A percentile compares a stretch with the other conserved stretches of the same genome.
phyloP scores from a whole-genome alignment of 1,140 invertebrate genomes.

The Sesamia nonagrioides region DNA sequence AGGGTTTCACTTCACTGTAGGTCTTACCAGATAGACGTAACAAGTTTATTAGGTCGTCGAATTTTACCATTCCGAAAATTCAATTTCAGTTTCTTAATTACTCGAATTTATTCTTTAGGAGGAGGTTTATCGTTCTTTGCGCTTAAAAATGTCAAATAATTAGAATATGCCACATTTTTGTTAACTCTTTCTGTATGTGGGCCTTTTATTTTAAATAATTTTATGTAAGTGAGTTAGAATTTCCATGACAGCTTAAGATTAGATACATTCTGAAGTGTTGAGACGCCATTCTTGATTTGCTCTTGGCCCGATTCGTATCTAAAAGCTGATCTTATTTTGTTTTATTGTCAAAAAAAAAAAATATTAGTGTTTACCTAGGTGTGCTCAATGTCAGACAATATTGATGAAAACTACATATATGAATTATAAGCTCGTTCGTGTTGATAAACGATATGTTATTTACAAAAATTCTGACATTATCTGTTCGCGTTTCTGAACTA shows the following conservation, averaged over 20 bases:
- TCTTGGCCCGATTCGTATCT: background rate
- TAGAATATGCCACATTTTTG: slow-evolving; percentile 27
- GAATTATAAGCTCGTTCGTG: background rate
- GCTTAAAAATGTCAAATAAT: slow-evolving; percentile 20
- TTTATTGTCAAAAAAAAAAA: too few species aligned
- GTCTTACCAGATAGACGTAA: background rate
- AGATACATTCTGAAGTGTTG: slow-evolving; percentile 4
- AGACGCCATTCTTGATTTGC: slow-evolving; percentile 11
- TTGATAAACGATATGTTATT: background rate
- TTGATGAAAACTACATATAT: background rate
- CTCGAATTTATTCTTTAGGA: slow-evolving; percentile 18
- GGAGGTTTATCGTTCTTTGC: slow-evolving; percentile 7
- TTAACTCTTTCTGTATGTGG: background rate
- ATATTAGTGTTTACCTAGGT: background rate
- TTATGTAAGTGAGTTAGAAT: slow-evolving; percentile 34
- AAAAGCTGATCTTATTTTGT: slow-evolving; percentile 2
- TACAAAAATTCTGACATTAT: background rate
- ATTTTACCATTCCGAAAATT: slow-evolving; percentile 15
- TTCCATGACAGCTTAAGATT: slow-evolving; percentile 14
- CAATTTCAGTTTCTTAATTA: slow-evolving; percentile 26
- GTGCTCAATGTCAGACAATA: background rate
- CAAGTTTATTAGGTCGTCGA: slow-evolving; percentile 24
- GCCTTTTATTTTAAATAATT: slow-evolving; percentile 19
- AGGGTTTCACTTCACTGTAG: slow-evolving; percentile 20
- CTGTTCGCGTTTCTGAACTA: background rate